Base-by-base conservation (phyloP, 2,797 vertebrate genomes). In the Girardinus metallicus region DNA sequence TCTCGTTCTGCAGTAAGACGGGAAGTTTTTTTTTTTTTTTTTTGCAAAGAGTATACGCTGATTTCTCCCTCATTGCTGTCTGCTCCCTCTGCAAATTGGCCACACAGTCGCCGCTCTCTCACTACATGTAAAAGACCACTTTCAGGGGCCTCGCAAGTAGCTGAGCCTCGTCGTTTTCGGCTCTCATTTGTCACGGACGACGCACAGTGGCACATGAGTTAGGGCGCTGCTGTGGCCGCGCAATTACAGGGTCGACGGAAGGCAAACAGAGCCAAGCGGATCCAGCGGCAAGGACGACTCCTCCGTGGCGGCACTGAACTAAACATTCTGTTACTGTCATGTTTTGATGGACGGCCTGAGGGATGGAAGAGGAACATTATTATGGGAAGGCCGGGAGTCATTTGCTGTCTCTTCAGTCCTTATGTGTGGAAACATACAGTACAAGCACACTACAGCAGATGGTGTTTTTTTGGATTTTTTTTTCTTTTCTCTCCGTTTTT, bases 121-220 rank as follows among this genome's bases (percentile, higher is more conserved):
- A 62, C 86, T 93, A 88, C 90, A 92, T 84, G 76, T 78, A 74
- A 72, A 82, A 77, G 75, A 76, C 86, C 89, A 90, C 89, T 94
- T 93, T 91, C 90, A 94, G 94, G 82, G 78, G 57, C 82, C 71
- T 41, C 75, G 88, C 73, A 36, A 92, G 86, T 80, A 91, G 83
- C 92, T 74, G 1, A 73, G 81, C 88, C 83, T 91, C 6, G 36
- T 88, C 73, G 73, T 74, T 64, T 60, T 36, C 15, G 6, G 86
- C 89, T 87, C 83, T 85, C 88, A 91, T 94, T 94, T 94, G 88
- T 92, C 93, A 93, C 29, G 23, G 82, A 87, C 91, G 90, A 94
- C 89, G 91, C 90, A 94, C 91, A 88, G 86, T 86, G 83, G 82
- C 26, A 84, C 84, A 87, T 91, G 91, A 94, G 87, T 92, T 90